A percentile compares a stretch with the other conserved stretches of the same genome.
These are phyloP conservation scores for Drosophila setifemur DNA, from an alignment of 1,140 invertebrate genomes.

Conservation along the genomic window DNA sequence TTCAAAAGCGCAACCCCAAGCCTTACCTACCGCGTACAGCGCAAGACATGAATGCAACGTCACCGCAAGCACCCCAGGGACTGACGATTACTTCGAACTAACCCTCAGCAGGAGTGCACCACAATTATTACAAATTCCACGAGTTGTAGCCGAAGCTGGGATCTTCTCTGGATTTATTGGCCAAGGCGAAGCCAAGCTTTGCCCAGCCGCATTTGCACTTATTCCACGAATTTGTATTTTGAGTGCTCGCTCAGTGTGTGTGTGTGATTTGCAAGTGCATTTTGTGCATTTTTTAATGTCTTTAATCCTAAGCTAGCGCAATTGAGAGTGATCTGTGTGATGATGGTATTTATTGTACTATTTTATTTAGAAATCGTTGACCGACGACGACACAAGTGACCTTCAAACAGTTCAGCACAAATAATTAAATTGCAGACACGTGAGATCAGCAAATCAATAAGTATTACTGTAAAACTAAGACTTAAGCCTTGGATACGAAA, in stretches of 20 bases:
- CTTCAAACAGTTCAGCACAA: constrained; percentile 24
- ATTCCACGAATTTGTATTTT: constrained; percentile 21
- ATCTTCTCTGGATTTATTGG: constrained; percentile 2
- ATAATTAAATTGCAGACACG: neutral
- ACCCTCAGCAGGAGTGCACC: constrained; percentile 1
- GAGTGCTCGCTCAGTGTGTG: neutral
- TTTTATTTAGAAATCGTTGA: constrained; percentile 27
- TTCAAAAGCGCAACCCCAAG: constrained; percentile 43
- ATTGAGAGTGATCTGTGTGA: constrained; percentile 21
- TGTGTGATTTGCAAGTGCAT: constrained; percentile 32
- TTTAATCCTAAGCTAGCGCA: constrained; percentile 23
- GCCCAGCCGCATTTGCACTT: neutral
- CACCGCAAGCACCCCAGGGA: constrained; percentile 8
- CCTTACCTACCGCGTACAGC: constrained; percentile 57
- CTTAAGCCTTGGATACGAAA: constrained; percentile 4
- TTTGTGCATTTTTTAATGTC: constrained; percentile 14
- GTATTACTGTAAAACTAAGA: constrained; percentile 31
- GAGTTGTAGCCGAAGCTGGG: constrained; percentile 37
- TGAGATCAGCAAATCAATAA: constrained; percentile 7
- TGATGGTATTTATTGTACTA: constrained; percentile 28
- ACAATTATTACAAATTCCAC: constrained; percentile 61
- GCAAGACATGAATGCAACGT: constrained; percentile 52
- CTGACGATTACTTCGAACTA: constrained; percentile 55
- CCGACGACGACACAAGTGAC: constrained; percentile 26
- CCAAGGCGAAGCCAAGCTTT: constrained; percentile 34